Conservation (phyloP, 1,140 invertebrate genomes). For the Steinernema khuongi region DNA sequence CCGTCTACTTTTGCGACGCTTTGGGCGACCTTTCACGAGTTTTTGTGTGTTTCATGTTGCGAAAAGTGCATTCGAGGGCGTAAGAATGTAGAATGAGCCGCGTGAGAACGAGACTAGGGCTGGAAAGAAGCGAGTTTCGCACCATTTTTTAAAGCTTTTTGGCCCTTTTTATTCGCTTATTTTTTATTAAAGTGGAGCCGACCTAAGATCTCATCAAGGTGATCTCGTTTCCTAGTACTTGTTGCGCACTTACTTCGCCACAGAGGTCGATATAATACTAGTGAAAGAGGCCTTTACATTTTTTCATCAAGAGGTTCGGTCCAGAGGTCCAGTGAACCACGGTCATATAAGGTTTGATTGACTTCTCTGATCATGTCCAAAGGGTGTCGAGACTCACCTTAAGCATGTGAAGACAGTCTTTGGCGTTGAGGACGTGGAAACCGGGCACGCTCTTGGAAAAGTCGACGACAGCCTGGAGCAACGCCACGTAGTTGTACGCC, state of each 20-base stretch:
- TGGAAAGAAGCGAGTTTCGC: background rate
- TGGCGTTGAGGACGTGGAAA: conserved; percentile 84
- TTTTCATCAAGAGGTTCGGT: no score
- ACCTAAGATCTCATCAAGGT: no score
- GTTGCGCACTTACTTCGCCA: no score
- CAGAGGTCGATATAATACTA: no score
- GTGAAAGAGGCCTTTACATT: no score
- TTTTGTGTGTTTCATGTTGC: background rate
- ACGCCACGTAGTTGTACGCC: background rate
- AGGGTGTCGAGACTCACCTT: conserved; percentile 74
- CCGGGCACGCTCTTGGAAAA: conserved; percentile 95
- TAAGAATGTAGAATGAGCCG: background rate
- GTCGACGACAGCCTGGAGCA: conserved; percentile 79
- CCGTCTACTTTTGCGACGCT: background rate
- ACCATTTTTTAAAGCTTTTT: background rate
- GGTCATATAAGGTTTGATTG: no score
- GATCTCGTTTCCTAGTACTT: no score
- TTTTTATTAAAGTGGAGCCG: no score
- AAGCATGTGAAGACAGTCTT: conserved; percentile 90
- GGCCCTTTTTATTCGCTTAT: no score
- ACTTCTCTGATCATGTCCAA: no score
- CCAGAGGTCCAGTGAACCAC: no score
- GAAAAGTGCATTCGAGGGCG: background rate
- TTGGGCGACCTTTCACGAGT: conserved; percentile 16
- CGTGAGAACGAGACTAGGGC: background rate